Base-by-base conservation (phyloP, 1,140 invertebrate genomes). In the Heliconius nattereri region DNA sequence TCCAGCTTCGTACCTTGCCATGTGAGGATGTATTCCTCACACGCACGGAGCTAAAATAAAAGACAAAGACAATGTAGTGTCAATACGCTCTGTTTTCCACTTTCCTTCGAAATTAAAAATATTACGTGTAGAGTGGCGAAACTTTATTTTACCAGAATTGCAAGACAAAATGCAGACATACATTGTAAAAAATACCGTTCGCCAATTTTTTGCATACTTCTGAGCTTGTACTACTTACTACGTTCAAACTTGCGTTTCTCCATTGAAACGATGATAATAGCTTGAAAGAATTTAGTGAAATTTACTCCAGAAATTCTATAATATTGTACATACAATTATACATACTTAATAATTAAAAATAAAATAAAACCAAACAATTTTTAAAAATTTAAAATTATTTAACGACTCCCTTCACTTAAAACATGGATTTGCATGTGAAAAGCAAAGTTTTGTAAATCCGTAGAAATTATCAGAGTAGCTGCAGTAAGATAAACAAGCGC, bases 401-500 rank as follows among this genome's bases (percentile, higher is more conserved):
- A 52, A 52, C 0, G 26, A n/a, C 71, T 20, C 35, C 16, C 32
- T 71, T 71, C 20, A 37, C 32, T 71, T 37, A 13, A 37, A 71
- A 71, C 19, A 19, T 71, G 20, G 40, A 80, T 80, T 76, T 54
- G 32, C 73, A 80, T 72, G 73, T 73, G 23, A 76, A 80, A 80
- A 35, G 52, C 49, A 32, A 72, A 80, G 52, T 72, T 75, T 76
- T 71, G 73, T 76, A 49, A 76, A 76, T 49, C 52, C 72, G 76
- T 74, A 81, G 78, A 75, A 83, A 81, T 78, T 80, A 81, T 83
- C 78, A 81, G 81, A 86, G 83, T 82, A 78, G 80, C 80, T 78
- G 76, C 49, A 71, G 71, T 78, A 76, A 66, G 83, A 82, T 77
- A 88, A 71, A 83, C 83, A 85, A 83, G 84, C 80, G 81, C 83